phyloP scores from a whole-genome alignment of 2,113 vertebrate genomes.

The Phyllostomus discolor region DNA sequence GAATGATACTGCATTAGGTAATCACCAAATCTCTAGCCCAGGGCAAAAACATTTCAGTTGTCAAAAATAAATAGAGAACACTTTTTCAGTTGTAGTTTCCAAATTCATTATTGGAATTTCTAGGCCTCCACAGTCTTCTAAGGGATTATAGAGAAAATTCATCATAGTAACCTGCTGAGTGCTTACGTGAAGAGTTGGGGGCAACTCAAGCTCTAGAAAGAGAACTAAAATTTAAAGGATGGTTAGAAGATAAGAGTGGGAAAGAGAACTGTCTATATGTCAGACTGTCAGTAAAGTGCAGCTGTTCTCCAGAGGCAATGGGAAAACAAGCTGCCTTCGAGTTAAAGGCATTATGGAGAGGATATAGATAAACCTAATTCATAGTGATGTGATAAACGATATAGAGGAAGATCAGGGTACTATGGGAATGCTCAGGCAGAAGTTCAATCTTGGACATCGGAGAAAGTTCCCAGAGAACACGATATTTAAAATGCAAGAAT shows the following conservation, averaged over 20 bases:
- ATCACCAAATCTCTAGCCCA: background rate
- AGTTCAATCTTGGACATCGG: background rate
- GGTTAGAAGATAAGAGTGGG: background rate
- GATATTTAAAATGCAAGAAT: background rate
- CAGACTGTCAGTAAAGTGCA: background rate
- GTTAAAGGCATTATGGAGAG: background rate
- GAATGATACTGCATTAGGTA: slow-evolving; percentile 1
- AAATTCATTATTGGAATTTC: background rate
- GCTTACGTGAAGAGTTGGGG: background rate
- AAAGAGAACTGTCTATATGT: background rate
- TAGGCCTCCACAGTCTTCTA: background rate
- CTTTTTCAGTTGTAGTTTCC: background rate
- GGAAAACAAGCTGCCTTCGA: background rate
- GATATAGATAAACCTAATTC: background rate
- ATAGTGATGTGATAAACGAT: background rate
- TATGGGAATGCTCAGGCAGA: background rate
- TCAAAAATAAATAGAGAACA: background rate
- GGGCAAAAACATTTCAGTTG: background rate
- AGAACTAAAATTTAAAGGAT: background rate
- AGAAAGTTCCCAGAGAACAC: background rate
- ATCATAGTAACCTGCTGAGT: background rate
- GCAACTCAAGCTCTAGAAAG: background rate
- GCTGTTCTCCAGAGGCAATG: background rate
- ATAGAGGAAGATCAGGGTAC: background rate
- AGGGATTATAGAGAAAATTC: background rate